Conservation (phyloP, 1,140 invertebrate genomes). For the Ephestia elutella region DNA sequence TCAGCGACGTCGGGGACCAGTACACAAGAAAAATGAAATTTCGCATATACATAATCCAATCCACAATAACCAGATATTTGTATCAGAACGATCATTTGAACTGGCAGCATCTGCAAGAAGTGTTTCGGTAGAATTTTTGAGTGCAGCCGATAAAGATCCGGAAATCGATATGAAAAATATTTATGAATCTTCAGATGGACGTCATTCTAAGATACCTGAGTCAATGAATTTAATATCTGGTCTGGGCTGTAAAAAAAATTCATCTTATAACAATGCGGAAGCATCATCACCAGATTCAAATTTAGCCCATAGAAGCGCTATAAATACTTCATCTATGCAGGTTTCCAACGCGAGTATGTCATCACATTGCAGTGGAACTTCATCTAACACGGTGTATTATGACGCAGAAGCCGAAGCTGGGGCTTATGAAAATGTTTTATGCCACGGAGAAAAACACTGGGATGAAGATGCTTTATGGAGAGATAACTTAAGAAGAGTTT, state of each 20-base stretch:
- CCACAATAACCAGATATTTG: conserved; percentile 56
- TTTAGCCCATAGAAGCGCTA: conserved; percentile 24
- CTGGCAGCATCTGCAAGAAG: conserved; percentile 79
- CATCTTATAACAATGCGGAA: conserved; percentile 33
- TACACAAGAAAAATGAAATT: conserved; percentile 82
- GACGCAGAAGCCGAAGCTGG: conserved; percentile 62
- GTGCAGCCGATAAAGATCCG: conserved; percentile 79
- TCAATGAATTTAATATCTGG: conserved; percentile 66
- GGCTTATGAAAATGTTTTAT: conserved; percentile 68
- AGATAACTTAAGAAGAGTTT: conserved; percentile 84
- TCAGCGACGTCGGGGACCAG: conserved; percentile 75
- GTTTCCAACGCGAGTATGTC: conserved; percentile 63
- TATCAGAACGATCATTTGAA: conserved; percentile 72
- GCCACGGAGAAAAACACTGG: conserved; percentile 82
- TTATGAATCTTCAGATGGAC: conserved; percentile 80
- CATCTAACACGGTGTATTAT: conserved; percentile 67
- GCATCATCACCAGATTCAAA: conserved; percentile 35
- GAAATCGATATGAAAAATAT: conserved; percentile 85
- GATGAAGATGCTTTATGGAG: conserved; percentile 88
- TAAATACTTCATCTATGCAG: conserved; percentile 36
- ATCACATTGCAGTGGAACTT: conserved; percentile 64
- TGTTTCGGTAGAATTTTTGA: conserved; percentile 80
- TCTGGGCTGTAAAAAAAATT: conserved; percentile 71
- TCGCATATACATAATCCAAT: conserved; percentile 88
- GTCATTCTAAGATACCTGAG: conserved; percentile 75